A percentile compares a stretch with the other conserved stretches of the same genome.
Conservation (phyloP, 2,888 invertebrate species). For the Lobophora halterata region DNA sequence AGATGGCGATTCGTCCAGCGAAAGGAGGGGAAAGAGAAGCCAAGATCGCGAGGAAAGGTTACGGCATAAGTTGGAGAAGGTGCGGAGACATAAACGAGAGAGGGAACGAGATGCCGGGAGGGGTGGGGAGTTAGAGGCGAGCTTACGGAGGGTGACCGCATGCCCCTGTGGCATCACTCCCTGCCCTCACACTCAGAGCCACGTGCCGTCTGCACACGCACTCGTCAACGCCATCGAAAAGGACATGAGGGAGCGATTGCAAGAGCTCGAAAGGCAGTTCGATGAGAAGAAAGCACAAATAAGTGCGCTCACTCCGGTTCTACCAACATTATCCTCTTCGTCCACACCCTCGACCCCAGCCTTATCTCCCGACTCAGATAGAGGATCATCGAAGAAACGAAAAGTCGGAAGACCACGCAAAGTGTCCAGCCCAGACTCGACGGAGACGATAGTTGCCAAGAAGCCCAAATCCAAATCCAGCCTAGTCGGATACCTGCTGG, state of each 20-base stretch:
- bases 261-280: slow-evolving; percentile 90
- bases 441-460: slow-evolving; percentile 91
- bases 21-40: slow-evolving; percentile 62
- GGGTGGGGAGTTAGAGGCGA: slow-evolving; percentile 67
- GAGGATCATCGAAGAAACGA: slow-evolving; percentile 86
- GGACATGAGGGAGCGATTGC: slow-evolving; percentile 90
- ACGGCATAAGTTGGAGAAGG: slow-evolving; percentile 69
- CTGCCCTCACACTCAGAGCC: slow-evolving; percentile 55
- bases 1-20: slow-evolving; percentile 65
- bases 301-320: slow-evolving; percentile 84
- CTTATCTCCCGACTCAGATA: slow-evolving; percentile 70
- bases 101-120: slow-evolving; percentile 55
- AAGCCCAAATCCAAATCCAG: slow-evolving; percentile 87
- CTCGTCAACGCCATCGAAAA: slow-evolving; percentile 88
- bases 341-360: slow-evolving; percentile 70
- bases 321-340: slow-evolving; percentile 62
- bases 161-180: slow-evolving; percentile 56
- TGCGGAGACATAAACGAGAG: slow-evolving; percentile 68
- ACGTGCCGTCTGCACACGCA: slow-evolving; percentile 76
- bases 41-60: slow-evolving; percentile 66
- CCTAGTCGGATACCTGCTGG: slow-evolving; percentile 83
- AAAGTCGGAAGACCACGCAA: slow-evolving; percentile 92
- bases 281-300: slow-evolving; percentile 92
- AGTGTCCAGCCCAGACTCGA: slow-evolving; percentile 82
- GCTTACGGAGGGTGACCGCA: slow-evolving; percentile 63